phyloP scores from a whole-genome alignment of 2,113 vertebrate species.

The Tringa solitaria region DNA sequence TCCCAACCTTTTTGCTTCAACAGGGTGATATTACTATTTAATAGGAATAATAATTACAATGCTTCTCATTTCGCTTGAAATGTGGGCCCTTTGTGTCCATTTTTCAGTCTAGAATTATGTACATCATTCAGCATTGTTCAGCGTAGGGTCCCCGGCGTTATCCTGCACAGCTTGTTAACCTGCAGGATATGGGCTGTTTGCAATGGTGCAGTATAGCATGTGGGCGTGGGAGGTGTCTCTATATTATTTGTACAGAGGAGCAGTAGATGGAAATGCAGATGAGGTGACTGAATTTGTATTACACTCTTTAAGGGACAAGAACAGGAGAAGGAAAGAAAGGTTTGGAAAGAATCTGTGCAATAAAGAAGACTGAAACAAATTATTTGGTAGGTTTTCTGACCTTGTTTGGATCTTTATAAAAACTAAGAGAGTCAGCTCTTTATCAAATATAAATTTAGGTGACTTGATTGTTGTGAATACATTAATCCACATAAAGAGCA shows the following conservation, averaged over 20 bases:
- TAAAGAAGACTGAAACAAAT: neutral
- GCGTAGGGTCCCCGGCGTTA: neutral
- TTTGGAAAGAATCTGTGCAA: neutral
- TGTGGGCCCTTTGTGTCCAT: neutral
- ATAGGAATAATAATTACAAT: neutral
- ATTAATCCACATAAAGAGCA: neutral
- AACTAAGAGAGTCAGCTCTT: neutral
- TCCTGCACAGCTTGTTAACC: neutral
- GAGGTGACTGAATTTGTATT: neutral
- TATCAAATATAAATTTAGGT: neutral
- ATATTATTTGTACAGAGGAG: neutral
- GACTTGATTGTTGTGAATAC: neutral
- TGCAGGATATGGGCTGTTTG: neutral
- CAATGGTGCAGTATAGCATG: neutral
- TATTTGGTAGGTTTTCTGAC: neutral
- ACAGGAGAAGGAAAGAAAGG: neutral
- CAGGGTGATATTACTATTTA: neutral
- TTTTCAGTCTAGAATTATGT: neutral
- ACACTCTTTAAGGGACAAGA: neutral
- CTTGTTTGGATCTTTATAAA: neutral
- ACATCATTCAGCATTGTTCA: neutral
- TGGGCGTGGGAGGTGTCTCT: accelerated
- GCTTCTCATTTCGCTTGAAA: neutral
- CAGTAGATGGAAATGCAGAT: neutral
- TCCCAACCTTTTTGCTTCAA: neutral